Percentiles rank a stretch among this genome's conserved stretches.
phyloP scores from a whole-genome alignment of 2,797 vertebrate genomes.

The Tenualosa thibaudeaui region DNA sequence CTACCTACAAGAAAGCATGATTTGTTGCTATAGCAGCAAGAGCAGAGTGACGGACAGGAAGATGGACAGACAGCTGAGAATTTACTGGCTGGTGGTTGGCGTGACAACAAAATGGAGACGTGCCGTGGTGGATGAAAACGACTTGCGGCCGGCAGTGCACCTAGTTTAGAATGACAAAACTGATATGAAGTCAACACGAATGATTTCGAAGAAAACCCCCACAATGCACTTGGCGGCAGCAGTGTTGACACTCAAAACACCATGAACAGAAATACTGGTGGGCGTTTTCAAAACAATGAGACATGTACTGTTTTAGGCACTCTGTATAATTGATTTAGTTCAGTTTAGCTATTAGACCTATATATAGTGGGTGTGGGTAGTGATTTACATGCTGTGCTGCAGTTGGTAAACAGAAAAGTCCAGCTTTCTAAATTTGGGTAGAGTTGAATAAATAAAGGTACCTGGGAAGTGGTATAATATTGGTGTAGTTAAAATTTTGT shows the following conservation, averaged over 20 bases:
- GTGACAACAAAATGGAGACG: slow-evolving; percentile 22
- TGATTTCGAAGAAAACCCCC: not conserved
- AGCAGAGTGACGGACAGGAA: slow-evolving; percentile 7
- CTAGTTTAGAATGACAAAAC: not conserved
- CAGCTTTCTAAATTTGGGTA: not conserved
- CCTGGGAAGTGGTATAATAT: not conserved
- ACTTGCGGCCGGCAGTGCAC: not conserved
- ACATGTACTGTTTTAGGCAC: not conserved
- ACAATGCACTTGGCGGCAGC: not conserved
- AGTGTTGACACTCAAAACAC: not conserved
- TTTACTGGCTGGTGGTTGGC: slow-evolving; percentile 1
- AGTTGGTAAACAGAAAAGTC: not conserved
- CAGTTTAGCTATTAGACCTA: too few relatives aligned
- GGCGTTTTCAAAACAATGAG: slow-evolving; percentile 11
- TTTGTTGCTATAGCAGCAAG: slow-evolving; percentile 21
- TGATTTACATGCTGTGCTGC: not conserved
- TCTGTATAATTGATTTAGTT: not conserved
- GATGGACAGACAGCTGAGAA: slow-evolving; percentile 22
- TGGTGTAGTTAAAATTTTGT: not conserved
- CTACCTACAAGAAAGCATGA: slow-evolving; percentile 4
- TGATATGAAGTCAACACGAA: not conserved
- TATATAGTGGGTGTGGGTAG: not conserved
- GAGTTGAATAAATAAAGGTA: not conserved
- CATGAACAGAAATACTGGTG: not conserved
- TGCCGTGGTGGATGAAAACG: not conserved